These are phyloP conservation scores for Choristoneura fumiferana DNA, from an alignment of 1,140 invertebrate genomes.

Conservation along the genomic window DNA sequence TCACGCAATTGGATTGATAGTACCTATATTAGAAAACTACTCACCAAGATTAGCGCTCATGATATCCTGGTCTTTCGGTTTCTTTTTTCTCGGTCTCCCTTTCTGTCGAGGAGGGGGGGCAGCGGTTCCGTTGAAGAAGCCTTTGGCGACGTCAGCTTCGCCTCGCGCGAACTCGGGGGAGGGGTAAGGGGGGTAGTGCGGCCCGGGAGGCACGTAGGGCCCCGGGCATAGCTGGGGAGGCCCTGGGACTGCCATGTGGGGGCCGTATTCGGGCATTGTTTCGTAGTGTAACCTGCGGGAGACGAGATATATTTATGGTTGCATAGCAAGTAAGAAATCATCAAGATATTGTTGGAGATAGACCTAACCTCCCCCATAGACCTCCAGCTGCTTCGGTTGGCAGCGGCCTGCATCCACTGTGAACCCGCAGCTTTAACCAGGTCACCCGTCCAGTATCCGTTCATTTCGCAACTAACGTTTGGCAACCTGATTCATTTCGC, in stretches of 20 bases:
- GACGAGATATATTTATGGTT: neutral
- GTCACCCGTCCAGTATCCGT: no score
- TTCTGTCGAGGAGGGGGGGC: slow-evolving; percentile 90
- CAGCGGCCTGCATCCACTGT: no score
- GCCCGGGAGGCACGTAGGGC: slow-evolving; percentile 77
- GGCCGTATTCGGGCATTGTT: slow-evolving; percentile 80
- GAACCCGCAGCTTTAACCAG: no score
- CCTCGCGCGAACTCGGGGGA: slow-evolving; percentile 77
- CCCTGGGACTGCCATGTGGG: slow-evolving; percentile 77
- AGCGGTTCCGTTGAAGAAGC: slow-evolving; percentile 79
- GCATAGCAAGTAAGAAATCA: no score
- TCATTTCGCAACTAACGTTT: no score
- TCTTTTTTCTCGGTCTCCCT: slow-evolving; percentile 94
- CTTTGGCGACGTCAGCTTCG: slow-evolving; percentile 85
- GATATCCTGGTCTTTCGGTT: slow-evolving; percentile 91
- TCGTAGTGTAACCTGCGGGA: slow-evolving; percentile 87
- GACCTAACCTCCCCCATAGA: no score
- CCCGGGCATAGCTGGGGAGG: slow-evolving; percentile 81
- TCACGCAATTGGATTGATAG: no score
- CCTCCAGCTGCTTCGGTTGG: no score
- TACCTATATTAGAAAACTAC: slow-evolving; percentile 45
- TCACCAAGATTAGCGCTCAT: slow-evolving; percentile 91
- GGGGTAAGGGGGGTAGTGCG: slow-evolving; percentile 76
- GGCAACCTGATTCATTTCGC: no score
- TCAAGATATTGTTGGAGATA: no score